Evolutionary conservation across 1,140 invertebrate genomes (phyloP).

Genomic region (Drosophila teissieri): DNA sequence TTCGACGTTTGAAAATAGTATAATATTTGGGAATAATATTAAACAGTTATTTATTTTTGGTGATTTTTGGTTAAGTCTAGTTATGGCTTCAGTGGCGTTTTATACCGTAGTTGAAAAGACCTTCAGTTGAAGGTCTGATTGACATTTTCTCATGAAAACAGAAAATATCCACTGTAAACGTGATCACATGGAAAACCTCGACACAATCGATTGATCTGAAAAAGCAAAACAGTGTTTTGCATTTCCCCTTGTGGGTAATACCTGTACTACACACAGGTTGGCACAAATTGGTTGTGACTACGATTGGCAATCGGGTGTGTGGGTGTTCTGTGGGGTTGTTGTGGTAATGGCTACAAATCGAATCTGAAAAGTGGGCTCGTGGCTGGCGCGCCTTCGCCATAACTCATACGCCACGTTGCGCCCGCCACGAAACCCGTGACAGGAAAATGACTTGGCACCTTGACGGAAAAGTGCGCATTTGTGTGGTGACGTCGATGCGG

Average conservation of each 20-base stretch:
- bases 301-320: not conserved
- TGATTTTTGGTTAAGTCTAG: not conserved
- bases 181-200: constrained; percentile 2
- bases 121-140: constrained; percentile 1
- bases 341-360: constrained; percentile 17
- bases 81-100: constrained; percentile 4
- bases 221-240: constrained; percentile 15
- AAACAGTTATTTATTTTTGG: not conserved
- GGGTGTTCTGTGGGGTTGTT: not conserved
- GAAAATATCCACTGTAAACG: constrained; percentile 23
- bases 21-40: not conserved
- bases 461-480: constrained; percentile 57
- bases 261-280: constrained; percentile 1
- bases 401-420: constrained; percentile 35
- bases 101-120: constrained; percentile 16
- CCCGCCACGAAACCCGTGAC: constrained; percentile 9
- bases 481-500: constrained; percentile 45
- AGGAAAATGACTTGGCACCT: constrained; percentile 51
- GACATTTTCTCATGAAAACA: not conserved
- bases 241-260: constrained; percentile 9
- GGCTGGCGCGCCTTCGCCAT: constrained; percentile 54
- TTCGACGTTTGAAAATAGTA: not conserved
- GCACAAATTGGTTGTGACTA: constrained; percentile 1
- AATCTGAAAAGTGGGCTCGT: constrained; percentile 55
- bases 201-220: constrained; percentile 7